These are phyloP conservation scores for Larimichthys polyactis DNA, from an alignment of 2,113 vertebrate genomes.

Conservation along the genomic window DNA sequence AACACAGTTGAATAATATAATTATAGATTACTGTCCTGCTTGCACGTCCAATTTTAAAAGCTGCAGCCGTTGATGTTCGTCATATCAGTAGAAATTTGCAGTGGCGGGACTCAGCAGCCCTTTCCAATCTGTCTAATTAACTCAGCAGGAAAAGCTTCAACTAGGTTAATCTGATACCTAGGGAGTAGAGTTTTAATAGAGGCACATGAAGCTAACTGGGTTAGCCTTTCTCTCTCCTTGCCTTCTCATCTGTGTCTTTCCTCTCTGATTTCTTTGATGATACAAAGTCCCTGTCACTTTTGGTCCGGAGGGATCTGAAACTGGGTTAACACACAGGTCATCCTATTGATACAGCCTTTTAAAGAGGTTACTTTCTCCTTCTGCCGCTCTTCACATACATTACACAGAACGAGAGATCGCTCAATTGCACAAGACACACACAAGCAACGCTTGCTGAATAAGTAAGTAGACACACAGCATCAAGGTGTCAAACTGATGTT, in stretches of 20 bases:
- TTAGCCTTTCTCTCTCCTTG: slow-evolving; percentile 27
- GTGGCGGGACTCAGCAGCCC: slow-evolving; percentile 29
- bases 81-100: slow-evolving; percentile 56
- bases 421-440: slow-evolving; percentile 3
- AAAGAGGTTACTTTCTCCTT: slow-evolving; percentile 22
- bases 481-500: slow-evolving; percentile 32
- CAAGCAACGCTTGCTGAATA: slow-evolving; percentile 26
- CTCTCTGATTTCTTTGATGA: slow-evolving; percentile 1
- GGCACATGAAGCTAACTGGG: slow-evolving; percentile 32
- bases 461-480: slow-evolving; percentile 13
- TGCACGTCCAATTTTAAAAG: slow-evolving; percentile 3
- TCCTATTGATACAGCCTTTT: slow-evolving; percentile 18
- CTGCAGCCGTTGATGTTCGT: slow-evolving; percentile 38
- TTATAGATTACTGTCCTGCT: slow-evolving; percentile 38
- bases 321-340: slow-evolving; percentile 50
- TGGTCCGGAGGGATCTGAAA: slow-evolving; percentile 10
- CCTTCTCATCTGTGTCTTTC: background rate
- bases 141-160: slow-evolving; percentile 57
- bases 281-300: slow-evolving; percentile 10
- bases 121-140: slow-evolving; percentile 64
- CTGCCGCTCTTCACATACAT: background rate
- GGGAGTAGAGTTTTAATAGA: slow-evolving; percentile 57
- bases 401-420: slow-evolving; percentile 4
- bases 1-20: slow-evolving; percentile 44
- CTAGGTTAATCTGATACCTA: slow-evolving; percentile 63